phyloP scores from a whole-genome alignment of 2,797 vertebrate genomes.

The Salarias fasciatus region DNA sequence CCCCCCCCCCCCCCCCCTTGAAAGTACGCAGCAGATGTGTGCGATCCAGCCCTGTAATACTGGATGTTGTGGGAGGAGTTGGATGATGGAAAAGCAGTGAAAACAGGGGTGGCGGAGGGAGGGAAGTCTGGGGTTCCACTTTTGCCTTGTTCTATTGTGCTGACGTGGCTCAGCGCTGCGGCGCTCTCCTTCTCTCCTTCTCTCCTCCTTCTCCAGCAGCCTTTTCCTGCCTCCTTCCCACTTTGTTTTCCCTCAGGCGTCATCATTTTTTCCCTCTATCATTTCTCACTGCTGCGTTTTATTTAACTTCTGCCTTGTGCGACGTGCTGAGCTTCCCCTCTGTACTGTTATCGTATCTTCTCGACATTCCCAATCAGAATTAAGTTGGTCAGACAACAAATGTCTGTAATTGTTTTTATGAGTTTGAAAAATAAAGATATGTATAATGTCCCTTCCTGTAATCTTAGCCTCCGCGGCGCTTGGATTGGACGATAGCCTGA shows the following conservation, averaged over 20 bases:
- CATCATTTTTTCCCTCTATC: constrained; percentile 52
- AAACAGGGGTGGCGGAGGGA: constrained; percentile 50
- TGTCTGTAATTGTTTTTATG: constrained; percentile 24
- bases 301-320: constrained; percentile 7
- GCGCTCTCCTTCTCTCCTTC: constrained; percentile 47
- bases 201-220: constrained; percentile 56
- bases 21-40: constrained; percentile 36
- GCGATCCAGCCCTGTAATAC: constrained; percentile 45
- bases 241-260: constrained; percentile 56
- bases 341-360: background rate
- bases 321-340: background rate
- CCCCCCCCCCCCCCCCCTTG: background rate
- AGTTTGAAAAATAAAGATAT: background rate
- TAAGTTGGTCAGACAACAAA: constrained; percentile 12
- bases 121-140: constrained; percentile 67
- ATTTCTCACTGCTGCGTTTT: constrained; percentile 45
- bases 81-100: constrained; percentile 53
- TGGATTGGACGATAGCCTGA: constrained; percentile 51
- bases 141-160: constrained; percentile 67
- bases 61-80: constrained; percentile 43
- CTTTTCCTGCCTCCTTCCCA: constrained; percentile 38
- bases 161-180: constrained; percentile 77
- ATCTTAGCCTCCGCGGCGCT: constrained; percentile 47
- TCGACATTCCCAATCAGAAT: constrained; percentile 24
- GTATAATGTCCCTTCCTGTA: constrained; percentile 46